Conservation (phyloP, 2,888 invertebrate species). For the Dicranocentrus wangi region DNA sequence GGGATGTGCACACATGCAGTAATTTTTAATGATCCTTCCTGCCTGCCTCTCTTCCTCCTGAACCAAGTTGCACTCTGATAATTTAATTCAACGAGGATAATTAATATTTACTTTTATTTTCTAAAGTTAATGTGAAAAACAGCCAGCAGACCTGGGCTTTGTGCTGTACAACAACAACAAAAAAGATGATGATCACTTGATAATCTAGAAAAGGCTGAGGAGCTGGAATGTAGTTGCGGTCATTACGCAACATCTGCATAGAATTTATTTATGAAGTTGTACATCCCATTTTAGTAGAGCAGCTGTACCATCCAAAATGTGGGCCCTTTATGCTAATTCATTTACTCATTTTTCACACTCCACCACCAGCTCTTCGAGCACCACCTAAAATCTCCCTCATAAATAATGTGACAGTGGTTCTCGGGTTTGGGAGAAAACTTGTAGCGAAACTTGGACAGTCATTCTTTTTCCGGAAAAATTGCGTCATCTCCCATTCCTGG, state of each 20-base stretch:
- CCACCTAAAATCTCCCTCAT: background rate
- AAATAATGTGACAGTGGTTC: constrained; percentile 17
- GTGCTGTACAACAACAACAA: background rate
- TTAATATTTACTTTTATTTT: constrained; percentile 27
- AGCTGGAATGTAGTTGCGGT: constrained; percentile 7
- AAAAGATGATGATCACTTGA: background rate
- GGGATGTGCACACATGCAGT: background rate
- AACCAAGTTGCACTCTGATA: background rate
- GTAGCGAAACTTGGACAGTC: background rate
- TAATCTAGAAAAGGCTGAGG: background rate
- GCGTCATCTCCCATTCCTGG: background rate
- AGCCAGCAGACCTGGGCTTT: no score
- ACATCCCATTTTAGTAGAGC: background rate
- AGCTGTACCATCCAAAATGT: background rate
- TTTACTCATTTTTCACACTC: constrained; percentile 23
- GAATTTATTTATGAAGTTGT: constrained; percentile 26
- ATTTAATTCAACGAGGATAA: constrained; percentile 34
- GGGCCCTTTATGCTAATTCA: constrained; percentile 19
- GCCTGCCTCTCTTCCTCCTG: background rate
- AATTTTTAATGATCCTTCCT: background rate
- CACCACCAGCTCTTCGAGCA: no score
- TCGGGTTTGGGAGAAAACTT: no score
- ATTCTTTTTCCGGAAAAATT: background rate
- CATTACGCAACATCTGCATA: constrained; percentile 44
- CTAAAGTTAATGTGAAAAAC: no score